Conservation (phyloP, 2,888 invertebrate genomes). For the Drosophila meridionalis region DNA sequence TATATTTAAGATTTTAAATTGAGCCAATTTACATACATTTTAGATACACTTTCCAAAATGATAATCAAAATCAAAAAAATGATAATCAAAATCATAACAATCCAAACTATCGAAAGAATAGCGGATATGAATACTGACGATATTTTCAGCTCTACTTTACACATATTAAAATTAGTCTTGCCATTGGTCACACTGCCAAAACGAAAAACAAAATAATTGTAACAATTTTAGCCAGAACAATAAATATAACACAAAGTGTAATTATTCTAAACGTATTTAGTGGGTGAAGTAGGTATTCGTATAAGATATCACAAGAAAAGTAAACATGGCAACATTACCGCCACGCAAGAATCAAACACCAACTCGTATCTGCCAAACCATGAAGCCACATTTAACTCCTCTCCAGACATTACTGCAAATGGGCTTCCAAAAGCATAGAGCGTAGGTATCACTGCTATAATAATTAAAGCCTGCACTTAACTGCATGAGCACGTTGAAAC, state of each 20-base stretch:
- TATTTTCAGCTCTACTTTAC: not conserved
- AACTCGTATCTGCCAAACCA: constrained; percentile 87
- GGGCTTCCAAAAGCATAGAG: constrained; percentile 95
- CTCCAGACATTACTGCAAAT: constrained; percentile 93
- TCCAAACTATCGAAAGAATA: not conserved
- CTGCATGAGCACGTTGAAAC: not conserved
- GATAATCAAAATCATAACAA: not conserved
- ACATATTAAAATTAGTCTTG: not conserved
- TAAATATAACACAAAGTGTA: constrained; percentile 5
- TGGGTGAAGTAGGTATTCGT: constrained; percentile 6
- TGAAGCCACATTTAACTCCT: constrained; percentile 90
- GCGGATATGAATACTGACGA: not conserved
- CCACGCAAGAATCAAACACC: constrained; percentile 91
- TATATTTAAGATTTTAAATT: not conserved
- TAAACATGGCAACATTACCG: constrained; percentile 90
- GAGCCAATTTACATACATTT: not conserved
- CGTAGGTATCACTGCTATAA: constrained; percentile 88
- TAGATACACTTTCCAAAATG: too few species aligned
- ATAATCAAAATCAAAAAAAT: not conserved
- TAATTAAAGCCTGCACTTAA: not conserved
- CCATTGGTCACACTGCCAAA: constrained; percentile 53
- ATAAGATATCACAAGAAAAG: not conserved
- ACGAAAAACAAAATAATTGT: constrained; percentile 48
- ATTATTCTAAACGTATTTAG: not conserved
- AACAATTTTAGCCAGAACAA: constrained; percentile 10